phyloP scores from a whole-genome alignment of 2,113 vertebrate genomes.

The Phylloscopus whistleri region DNA sequence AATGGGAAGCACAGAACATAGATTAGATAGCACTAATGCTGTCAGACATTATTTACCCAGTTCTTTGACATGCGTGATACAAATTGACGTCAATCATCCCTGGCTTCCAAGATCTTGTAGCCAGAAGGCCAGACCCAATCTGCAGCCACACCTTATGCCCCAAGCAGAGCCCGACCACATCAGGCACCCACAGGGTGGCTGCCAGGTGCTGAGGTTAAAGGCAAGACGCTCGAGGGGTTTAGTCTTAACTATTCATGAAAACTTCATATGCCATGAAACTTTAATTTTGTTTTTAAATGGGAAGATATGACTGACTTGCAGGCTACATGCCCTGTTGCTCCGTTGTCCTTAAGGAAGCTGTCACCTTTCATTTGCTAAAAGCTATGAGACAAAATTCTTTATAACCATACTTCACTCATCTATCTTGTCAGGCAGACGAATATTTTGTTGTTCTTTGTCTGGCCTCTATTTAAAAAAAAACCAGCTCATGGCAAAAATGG shows the following conservation, averaged over 20 bases:
- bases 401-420: not conserved
- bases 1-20: not conserved
- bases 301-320: not conserved
- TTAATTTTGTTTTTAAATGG: not conserved
- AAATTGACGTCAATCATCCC: not conserved
- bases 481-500: not conserved
- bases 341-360: not conserved
- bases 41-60: not conserved
- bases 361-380: not conserved
- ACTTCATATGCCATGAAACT: not conserved
- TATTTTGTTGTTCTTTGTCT: not conserved
- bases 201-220: not conserved
- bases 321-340: not conserved
- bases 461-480: not conserved
- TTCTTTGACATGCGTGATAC: not conserved
- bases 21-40: not conserved
- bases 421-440: not conserved
- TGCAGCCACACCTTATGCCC: not conserved
- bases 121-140: not conserved
- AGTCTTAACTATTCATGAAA: not conserved
- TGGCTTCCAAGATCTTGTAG: not conserved
- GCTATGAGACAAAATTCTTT: not conserved
- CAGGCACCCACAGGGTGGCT: not conserved
- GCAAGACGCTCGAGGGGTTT: not conserved
- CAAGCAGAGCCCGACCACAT: fast-evolving